A percentile compares a stretch with the other conserved stretches of the same genome.
phyloP scores from a whole-genome alignment of 2,888 invertebrate species.

The Eupithecia centaureata region DNA sequence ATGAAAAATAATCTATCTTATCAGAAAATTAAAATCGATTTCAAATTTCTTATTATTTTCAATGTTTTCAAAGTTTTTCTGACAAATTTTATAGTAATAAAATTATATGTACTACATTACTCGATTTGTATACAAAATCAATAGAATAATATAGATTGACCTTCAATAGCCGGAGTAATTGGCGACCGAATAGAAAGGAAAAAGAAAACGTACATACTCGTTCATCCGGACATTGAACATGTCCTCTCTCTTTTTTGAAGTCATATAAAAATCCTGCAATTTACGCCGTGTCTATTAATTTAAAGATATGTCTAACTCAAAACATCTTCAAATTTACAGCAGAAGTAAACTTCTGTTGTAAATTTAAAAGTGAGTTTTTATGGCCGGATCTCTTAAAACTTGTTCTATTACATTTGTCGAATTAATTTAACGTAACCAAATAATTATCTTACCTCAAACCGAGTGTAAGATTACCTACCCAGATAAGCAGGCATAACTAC shows the following conservation, averaged over 20 bases:
- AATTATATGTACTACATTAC: background rate
- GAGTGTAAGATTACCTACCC: background rate
- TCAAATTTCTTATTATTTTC: too few species aligned
- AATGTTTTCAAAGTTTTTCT: too few species aligned
- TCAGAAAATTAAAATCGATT: too few species aligned
- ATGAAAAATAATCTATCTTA: too few species aligned
- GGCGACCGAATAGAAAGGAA: background rate
- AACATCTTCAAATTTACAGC: background rate
- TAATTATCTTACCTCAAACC: background rate
- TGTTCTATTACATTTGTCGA: background rate
- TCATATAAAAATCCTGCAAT: background rate
- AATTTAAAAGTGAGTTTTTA: too few species aligned
- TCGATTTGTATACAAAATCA: background rate
- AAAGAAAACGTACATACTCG: background rate
- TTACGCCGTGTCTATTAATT: background rate
- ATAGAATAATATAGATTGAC: background rate
- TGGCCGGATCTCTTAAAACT: background rate
- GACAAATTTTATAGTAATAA: too few species aligned
- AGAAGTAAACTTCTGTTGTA: background rate
- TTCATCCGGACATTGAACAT: background rate
- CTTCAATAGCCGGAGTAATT: background rate
- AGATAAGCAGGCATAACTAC: constrained; percentile 11
- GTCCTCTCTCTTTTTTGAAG: background rate
- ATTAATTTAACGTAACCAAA: background rate
- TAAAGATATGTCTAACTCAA: background rate